Conservation (phyloP, 2,113 vertebrate species). For the Amphiprion ocellaris region DNA sequence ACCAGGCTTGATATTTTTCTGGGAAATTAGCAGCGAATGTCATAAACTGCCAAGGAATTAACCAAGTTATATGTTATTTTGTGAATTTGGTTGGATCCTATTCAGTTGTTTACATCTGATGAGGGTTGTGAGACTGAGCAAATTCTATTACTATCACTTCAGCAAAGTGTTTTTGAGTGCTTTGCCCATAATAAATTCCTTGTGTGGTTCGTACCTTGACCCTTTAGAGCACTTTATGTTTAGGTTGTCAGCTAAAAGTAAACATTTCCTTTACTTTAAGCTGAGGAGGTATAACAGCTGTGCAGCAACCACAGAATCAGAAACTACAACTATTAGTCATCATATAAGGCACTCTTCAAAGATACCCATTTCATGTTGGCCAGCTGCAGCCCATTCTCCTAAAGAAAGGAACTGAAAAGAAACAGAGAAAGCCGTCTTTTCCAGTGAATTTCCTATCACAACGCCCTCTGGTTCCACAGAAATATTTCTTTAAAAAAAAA, state of each 20-base stretch:
- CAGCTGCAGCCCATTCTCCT: background rate
- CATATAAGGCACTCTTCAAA: background rate
- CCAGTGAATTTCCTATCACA: background rate
- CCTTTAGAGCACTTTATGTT: background rate
- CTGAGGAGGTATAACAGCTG: conserved; percentile 14
- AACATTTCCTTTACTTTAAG: conserved; percentile 11
- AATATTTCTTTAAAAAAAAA: background rate
- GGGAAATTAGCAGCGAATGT: too few species aligned
- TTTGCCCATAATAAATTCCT: too few species aligned
- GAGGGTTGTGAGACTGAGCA: background rate
- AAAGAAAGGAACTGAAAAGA: conserved; percentile 14
- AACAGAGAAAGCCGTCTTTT: background rate
- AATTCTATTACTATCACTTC: background rate
- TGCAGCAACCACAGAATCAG: background rate
- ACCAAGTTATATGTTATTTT: background rate
- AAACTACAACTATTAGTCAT: background rate
- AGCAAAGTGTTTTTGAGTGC: background rate
- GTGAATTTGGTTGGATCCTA: background rate
- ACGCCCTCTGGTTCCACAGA: conserved; percentile 8
- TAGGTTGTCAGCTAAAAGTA: background rate
- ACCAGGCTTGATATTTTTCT: background rate
- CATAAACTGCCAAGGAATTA: background rate
- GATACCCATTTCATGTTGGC: background rate
- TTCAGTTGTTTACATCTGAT: background rate
- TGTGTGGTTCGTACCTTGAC: background rate